These are phyloP conservation scores for Peromyscus californicus DNA, from an alignment of 2,113 vertebrate species.

Conservation along the genomic window DNA sequence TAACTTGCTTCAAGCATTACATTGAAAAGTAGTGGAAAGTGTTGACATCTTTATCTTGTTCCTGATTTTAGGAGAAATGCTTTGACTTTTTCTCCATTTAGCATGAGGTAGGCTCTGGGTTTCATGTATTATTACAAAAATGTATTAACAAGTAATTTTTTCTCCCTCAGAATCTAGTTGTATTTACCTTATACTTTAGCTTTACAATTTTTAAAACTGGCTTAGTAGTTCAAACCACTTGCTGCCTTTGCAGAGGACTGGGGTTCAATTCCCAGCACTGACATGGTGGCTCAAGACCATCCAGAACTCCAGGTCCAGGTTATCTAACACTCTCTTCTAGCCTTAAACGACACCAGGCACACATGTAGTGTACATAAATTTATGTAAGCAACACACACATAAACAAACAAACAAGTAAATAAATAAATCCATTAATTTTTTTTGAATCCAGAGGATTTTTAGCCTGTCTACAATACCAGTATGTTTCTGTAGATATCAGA, in stretches of 20 bases:
- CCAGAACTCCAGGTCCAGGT: neutral
- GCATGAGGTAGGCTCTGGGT: neutral
- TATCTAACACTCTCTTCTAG: neutral
- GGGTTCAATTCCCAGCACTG: neutral
- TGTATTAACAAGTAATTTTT: neutral
- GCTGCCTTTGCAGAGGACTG: neutral
- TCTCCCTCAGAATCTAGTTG: neutral
- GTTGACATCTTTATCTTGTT: neutral
- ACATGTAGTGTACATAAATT: neutral
- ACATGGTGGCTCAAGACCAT: neutral
- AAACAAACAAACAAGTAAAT: neutral
- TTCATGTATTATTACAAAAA: neutral
- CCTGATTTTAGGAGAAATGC: neutral
- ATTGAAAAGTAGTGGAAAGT: neutral
- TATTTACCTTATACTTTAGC: neutral
- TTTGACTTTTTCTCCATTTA: neutral
- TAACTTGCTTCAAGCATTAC: neutral
- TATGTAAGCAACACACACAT: neutral
- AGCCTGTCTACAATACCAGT: neutral
- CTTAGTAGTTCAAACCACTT: neutral
- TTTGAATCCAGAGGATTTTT: neutral
- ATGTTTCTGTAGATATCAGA: neutral
- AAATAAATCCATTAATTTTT: neutral
- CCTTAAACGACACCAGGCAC: neutral
- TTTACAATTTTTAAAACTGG: neutral